Evolutionary conservation across 2,888 invertebrate species (phyloP).

Genomic region (Andrena flavipes): DNA sequence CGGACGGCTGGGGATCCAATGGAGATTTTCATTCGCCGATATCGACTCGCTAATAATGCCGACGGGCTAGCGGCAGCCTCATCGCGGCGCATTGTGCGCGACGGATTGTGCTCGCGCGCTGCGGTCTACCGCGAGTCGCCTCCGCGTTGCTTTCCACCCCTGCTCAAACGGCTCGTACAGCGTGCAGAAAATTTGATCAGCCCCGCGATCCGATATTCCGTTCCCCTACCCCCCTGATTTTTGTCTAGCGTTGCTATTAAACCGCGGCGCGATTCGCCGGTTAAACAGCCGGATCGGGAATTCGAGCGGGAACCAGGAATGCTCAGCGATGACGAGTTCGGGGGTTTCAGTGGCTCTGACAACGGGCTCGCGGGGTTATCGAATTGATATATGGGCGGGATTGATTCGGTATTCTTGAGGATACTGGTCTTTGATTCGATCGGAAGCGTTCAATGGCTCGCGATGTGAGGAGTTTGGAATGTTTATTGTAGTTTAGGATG

Average conservation of each 20-base stretch:
- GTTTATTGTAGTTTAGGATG: too few species aligned
- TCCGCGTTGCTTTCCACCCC: slow-evolving; percentile 28
- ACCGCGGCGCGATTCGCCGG: slow-evolving; percentile 20
- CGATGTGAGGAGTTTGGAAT: neutral
- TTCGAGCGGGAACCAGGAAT: neutral
- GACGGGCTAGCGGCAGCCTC: slow-evolving; percentile 25
- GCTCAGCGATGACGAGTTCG: neutral
- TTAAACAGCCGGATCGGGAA: neutral
- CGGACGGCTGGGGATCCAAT: slow-evolving; percentile 45
- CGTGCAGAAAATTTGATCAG: slow-evolving; percentile 53
- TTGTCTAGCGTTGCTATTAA: slow-evolving; percentile 39
- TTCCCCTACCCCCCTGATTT: neutral
- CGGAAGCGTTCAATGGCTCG: neutral
- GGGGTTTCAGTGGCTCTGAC: neutral
- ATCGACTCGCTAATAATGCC: slow-evolving; percentile 60
- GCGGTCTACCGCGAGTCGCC: slow-evolving; percentile 46
- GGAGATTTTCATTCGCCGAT: slow-evolving; percentile 66
- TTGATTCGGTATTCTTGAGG: neutral
- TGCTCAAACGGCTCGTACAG: slow-evolving; percentile 41
- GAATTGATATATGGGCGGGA: neutral
- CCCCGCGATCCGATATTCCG: slow-evolving; percentile 31
- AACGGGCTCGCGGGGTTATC: too few species aligned
- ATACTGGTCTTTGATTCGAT: neutral
- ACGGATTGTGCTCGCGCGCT: slow-evolving; percentile 42
- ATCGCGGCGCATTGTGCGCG: slow-evolving; percentile 45